phyloP scores from a whole-genome alignment of 2,113 vertebrate species.

The Manacus vitellinus region DNA sequence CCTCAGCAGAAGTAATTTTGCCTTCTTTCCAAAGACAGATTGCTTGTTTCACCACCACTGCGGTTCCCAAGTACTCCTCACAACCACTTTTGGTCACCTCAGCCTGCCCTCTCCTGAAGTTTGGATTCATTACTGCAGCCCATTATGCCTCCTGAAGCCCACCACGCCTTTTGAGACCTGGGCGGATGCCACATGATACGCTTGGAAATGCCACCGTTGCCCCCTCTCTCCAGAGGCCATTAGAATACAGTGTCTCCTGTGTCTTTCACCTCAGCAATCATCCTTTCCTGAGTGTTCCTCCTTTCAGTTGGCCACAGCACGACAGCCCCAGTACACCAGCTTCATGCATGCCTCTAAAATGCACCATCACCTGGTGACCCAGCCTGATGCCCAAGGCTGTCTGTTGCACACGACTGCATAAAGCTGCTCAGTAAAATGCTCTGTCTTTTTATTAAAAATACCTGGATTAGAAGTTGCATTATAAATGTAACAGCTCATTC shows the following conservation, averaged over 20 bases:
- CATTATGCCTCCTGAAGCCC: not conserved
- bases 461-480: not conserved
- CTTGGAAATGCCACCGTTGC: not conserved
- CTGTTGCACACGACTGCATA: not conserved
- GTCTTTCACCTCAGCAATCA: not conserved
- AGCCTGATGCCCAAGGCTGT: not conserved
- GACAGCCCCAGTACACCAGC: not conserved
- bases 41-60: not conserved
- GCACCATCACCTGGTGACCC: fast-evolving
- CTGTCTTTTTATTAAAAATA: not conserved
- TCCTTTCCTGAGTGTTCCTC: not conserved
- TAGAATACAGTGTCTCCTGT: not conserved
- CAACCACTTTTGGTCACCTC: not conserved
- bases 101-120: not conserved
- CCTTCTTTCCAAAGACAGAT: not conserved
- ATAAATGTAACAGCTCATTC: not conserved
- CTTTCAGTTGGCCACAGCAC: not conserved
- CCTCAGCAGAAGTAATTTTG: not conserved
- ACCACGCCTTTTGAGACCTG: not conserved
- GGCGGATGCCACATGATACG: not conserved
- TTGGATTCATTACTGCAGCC: not conserved
- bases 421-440: not conserved
- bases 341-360: not conserved
- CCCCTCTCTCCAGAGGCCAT: not conserved
- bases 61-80: not conserved